Conservation (phyloP, 1,140 invertebrate genomes). For the Brachystomella parvula region DNA sequence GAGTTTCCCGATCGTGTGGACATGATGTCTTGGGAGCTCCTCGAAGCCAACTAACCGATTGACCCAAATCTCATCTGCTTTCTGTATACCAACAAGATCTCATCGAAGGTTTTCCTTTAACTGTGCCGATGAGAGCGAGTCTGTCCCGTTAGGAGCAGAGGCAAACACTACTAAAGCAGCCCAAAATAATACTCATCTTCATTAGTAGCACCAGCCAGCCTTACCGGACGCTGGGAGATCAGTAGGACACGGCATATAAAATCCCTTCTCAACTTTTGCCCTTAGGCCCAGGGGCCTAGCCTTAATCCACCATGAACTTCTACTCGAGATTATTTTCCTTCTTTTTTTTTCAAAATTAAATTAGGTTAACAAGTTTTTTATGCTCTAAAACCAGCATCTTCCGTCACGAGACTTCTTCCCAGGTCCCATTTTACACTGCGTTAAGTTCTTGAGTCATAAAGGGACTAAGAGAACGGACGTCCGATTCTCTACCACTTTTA, state of each 20-base stretch:
- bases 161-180: neutral
- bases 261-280: neutral
- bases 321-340: no score
- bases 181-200: conserved; percentile 34
- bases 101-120: conserved; percentile 6
- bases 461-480: neutral
- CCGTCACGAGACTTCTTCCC: no score
- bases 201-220: neutral
- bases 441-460: no score
- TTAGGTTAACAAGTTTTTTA: conserved; percentile 7
- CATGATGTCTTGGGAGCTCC: conserved; percentile 36
- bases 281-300: neutral
- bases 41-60: conserved; percentile 38
- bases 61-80: conserved; percentile 29
- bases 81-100: neutral
- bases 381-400: no score
- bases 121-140: conserved; percentile 37
- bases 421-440: no score
- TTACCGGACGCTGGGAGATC: conserved; percentile 32
- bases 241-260: conserved; percentile 36
- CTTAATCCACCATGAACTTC: neutral
- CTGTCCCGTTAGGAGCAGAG: conserved; percentile 32
- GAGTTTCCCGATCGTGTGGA: conserved; percentile 35
- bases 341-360: conserved; percentile 5
- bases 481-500: neutral